phyloP scores from a whole-genome alignment of 2,888 invertebrate genomes.

The Hirtodrosophila duncani region DNA sequence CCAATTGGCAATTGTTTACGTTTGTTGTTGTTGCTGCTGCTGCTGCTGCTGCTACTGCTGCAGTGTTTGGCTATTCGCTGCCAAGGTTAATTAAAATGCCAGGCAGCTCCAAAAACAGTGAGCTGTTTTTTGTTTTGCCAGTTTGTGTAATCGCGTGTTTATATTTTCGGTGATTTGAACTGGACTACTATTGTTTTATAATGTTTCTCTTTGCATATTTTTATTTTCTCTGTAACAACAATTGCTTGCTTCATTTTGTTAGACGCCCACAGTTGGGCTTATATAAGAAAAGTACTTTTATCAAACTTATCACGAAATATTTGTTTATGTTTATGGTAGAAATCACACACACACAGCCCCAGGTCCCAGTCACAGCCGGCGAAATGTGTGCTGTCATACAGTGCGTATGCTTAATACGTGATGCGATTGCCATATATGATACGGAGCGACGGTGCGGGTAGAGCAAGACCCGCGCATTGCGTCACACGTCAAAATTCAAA shows the following conservation, averaged over 20 bases:
- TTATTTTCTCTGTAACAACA: slow-evolving; percentile 1
- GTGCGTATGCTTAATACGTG: slow-evolving; percentile 62
- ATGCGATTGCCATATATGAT: slow-evolving; percentile 22
- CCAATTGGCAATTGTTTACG: slow-evolving; percentile 60
- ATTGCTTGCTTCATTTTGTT: not conserved
- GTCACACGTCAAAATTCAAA: slow-evolving; percentile 30
- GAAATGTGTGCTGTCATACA: slow-evolving; percentile 45
- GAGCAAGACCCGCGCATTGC: slow-evolving; percentile 17
- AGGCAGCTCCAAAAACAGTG: slow-evolving; percentile 44
- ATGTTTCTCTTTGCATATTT: slow-evolving; percentile 14
- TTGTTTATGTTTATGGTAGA: no score
- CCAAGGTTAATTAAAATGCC: slow-evolving; percentile 71
- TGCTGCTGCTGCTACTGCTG: slow-evolving; percentile 26
- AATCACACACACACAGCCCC: no score
- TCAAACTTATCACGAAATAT: slow-evolving; percentile 63
- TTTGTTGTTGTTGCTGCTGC: slow-evolving; percentile 18
- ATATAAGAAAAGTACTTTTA: slow-evolving; percentile 56
- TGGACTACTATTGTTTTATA: slow-evolving; percentile 59
- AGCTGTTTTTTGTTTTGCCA: slow-evolving; percentile 4
- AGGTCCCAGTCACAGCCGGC: no score
- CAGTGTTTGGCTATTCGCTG: slow-evolving; percentile 55
- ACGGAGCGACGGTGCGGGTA: slow-evolving; percentile 9
- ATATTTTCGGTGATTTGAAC: slow-evolving; percentile 40
- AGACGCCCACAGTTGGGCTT: slow-evolving; percentile 33
- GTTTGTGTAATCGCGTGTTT: slow-evolving; percentile 57